phyloP scores from a whole-genome alignment of 2,888 invertebrate genomes.

The Perizoma flavofasciatum region DNA sequence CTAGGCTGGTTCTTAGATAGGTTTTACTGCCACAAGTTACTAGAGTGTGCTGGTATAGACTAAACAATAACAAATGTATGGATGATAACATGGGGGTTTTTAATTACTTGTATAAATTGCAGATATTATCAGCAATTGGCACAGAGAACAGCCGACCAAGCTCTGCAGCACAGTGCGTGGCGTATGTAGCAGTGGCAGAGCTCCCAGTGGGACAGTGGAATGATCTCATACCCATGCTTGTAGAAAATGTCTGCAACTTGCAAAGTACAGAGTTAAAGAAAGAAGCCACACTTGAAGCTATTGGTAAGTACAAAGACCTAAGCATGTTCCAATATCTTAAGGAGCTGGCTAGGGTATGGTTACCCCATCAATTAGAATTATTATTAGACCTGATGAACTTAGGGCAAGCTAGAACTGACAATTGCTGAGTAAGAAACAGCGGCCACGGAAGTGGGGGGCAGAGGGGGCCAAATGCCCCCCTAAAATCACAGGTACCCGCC shows the following conservation, averaged over 20 bases:
- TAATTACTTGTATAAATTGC: constrained; percentile 42
- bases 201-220: constrained; percentile 96
- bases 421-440: too few relatives aligned
- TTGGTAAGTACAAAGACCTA: constrained; percentile 84
- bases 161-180: constrained; percentile 99
- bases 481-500: too few relatives aligned
- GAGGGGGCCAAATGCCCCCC: too few relatives aligned
- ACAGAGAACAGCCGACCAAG: constrained; percentile 98
- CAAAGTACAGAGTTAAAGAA: constrained; percentile 96
- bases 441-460: too few relatives aligned
- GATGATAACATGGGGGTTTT: background rate
- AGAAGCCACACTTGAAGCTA: constrained; percentile 98
- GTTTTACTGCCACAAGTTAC: too few relatives aligned
- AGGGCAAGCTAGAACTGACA: too few relatives aligned
- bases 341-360: too few relatives aligned
- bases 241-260: constrained; percentile 94
- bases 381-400: too few relatives aligned
- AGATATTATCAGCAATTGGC: constrained; percentile 97
- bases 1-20: too few relatives aligned
- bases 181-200: constrained; percentile 98
- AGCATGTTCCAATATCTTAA: background rate
- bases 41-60: too few relatives aligned
- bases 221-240: constrained; percentile 93
- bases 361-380: too few relatives aligned
- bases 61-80: background rate